Evolutionary conservation across 2,113 vertebrate species (phyloP).

Genomic region (Neoarius graeffei): DNA sequence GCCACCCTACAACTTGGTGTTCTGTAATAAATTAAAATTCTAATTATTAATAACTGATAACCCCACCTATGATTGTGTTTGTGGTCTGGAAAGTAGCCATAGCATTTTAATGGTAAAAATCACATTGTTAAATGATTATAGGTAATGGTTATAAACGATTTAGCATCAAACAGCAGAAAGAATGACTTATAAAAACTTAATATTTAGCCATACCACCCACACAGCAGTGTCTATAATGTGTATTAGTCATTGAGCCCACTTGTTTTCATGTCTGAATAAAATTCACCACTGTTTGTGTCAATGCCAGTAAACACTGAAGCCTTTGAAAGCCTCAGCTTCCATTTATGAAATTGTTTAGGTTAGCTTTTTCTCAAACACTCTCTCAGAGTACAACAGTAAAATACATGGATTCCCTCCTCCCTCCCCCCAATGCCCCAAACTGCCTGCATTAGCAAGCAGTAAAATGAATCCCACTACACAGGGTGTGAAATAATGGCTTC

Average conservation of each 20-base stretch:
- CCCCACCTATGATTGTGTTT: background rate
- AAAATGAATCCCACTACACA: constrained; percentile 22
- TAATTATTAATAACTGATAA: background rate
- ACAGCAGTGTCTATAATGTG: background rate
- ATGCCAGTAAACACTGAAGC: constrained; percentile 29
- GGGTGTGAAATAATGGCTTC: constrained; percentile 24
- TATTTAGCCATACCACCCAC: background rate
- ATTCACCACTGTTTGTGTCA: constrained; percentile 26
- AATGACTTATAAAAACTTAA: background rate
- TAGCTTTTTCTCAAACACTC: constrained; percentile 38
- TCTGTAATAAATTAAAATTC: background rate
- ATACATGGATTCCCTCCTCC: background rate
- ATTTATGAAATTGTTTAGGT: constrained; percentile 32
- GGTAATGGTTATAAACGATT: background rate
- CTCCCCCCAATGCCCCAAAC: background rate
- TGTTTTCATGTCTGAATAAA: constrained; percentile 37
- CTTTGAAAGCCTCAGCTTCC: constrained; percentile 34
- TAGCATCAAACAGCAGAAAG: background rate
- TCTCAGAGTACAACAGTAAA: constrained; percentile 17
- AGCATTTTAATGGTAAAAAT: background rate
- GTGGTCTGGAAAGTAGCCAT: background rate
- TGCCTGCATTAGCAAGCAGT: constrained; percentile 41
- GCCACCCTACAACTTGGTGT: background rate
- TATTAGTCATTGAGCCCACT: constrained; percentile 21
- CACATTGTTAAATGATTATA: background rate